Evolutionary conservation across 1,140 invertebrate species (phyloP), one percentile per base, ranked within the genome.

Genomic region (Drosophila saltans): DNA sequence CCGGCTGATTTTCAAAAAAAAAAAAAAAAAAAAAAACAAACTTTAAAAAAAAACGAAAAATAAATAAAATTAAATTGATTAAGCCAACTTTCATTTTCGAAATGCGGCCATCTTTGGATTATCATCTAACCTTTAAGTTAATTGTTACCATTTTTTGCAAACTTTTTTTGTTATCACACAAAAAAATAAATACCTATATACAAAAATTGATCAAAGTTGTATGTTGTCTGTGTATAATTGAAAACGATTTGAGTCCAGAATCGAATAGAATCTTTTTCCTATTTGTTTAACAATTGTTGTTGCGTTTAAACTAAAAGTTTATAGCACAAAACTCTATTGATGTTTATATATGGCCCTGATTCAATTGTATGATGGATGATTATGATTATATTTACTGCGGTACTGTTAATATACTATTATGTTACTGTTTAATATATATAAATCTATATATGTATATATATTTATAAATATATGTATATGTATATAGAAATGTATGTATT

Each of bases 371-470:
- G 64, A 75, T 59, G 66, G 75, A 85, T 59, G 65, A 81, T 86
- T 78, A 81, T 71, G 45, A 24, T 48, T 48, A 48, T 48, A 52
- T 52, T 26, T 52, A 86, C 68, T 85, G 75, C 63, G 80, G 79
- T 85, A 85, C 71, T 86, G 84, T 85, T 85, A 79, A 86, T 79
- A 67, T 80, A 80, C 45, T 65, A 75, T 55, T 78, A 74, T 65
- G 78, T 85, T 86, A 86, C 72, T 78, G 82, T 86, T 85, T 86
- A 85, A 86, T 82, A 84, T 86, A 86, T 81, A 75, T 86, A 52
- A 9, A 24, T 52, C 8, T 24, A 52, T 26, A 9, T 52, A 52
- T 82, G 76, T 74, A 74, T 74, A 70, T 24, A 24, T 26, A 52
- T 48, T 21, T 82, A 76, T 69, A 56, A 24, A 21, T 62, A 67